Evolutionary conservation across 2,113 vertebrate genomes (phyloP), one percentile per base, ranked within the genome.

Genomic region (Cettia cetti): DNA sequence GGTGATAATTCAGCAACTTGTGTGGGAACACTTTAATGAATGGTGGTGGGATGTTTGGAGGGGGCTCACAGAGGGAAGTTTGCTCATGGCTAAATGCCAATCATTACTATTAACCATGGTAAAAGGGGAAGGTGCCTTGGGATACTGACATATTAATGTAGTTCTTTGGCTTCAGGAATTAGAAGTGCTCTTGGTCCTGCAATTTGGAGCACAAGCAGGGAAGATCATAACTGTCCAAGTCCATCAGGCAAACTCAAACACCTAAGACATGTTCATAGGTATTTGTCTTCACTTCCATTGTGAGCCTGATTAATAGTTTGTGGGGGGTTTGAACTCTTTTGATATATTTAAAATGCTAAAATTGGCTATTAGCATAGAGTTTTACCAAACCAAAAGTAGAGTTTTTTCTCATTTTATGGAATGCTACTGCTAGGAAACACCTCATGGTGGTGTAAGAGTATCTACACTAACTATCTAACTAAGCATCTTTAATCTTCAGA

Each of bases 171-270:
- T 86, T 89, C 35, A 42, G 44, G 39, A 44, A 30, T 8, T 15
- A 33, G 60, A 23, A 63, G 18, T 0, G 0, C 7, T 70, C 15
- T 40, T 78, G 19, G 76, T 33, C 22, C 21, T 2, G 0, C 10
- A 33, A 37, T 15, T 78, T 1, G 5, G 47, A 84, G 39, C 18
- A 63, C 12, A 75, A 70, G 26, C 14, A 39, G 33, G 19, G 14
- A 54, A 39, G 5, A 21, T 70, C 26, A 6, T 44, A 76, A 60
- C 27, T 82, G 31, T 40, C 10, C 50, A 81, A 78, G 27, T 14
- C 37, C 52, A 19, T 19, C 18, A 52, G 12, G 37, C 40, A 89
- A 79, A 37, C 4, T 69, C 40, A 65, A 33, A 35, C 6, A 31
- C 7, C 10, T 59, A 35, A 80, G 35, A 45, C 4, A 9, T 33